Base-by-base conservation (phyloP, 2,888 invertebrate genomes). In the Teinopalpus imperialis region DNA sequence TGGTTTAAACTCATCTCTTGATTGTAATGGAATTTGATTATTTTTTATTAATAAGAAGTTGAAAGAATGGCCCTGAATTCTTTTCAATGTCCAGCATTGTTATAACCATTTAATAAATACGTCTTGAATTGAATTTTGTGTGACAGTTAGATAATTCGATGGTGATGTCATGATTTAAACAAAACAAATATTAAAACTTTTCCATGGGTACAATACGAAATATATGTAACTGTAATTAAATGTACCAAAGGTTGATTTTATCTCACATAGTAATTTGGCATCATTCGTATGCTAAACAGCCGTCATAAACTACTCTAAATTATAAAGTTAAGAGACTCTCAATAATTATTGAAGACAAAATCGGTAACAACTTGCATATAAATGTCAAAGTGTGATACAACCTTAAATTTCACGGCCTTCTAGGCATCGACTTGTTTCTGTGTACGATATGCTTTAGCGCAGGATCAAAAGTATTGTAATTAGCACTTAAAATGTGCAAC, bases 291-390 rank as follows among this genome's bases (percentile, higher is more conserved):
- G 36, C 36, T 43, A 36, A 36, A 23, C 8, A 31, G 21, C 13
- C n/a, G 12, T 12, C 37, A 37, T 44, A 31, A 44, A 31, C 30
- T 37, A 16, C 20, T 26, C 37, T 6, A 37, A 44, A 44, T 37
- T 30, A 37, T 31, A 37, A 44, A 44, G 23, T 30, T 37, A 24
- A 23, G 20, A 6, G 12, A 23, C 10, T 3, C n/a, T 24, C 10
- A 6, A 26, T 32, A 32, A 42, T 42, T 20, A 44, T 18, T 24
- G 31, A 30, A 37, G 37, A 20, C 32, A 8, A 31, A 23, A 43
- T 43, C 37, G 5, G 37, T 31, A 37, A 24, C 43, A 43, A 9
- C 14, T 41, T n/a, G 1, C 7, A 7, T 14, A n/a, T 20, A 44
- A 44, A 44, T 44, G 37, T 37, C 44, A 44, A 29, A 44, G 36